Conservation (phyloP, 2,113 vertebrate genomes). For the Zosterops borbonicus region DNA sequence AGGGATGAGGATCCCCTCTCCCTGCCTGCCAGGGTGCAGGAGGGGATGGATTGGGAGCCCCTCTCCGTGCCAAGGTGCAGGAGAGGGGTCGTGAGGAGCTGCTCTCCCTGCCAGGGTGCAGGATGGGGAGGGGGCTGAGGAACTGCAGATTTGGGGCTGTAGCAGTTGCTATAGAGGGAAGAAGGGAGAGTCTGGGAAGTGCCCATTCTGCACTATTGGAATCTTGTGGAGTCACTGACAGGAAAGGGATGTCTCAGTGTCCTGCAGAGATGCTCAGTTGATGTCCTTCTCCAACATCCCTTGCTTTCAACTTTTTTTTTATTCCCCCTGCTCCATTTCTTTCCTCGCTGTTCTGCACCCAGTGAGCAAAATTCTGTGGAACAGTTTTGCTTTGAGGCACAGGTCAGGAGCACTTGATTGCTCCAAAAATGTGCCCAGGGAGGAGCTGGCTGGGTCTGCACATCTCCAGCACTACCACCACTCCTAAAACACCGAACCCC, state of each 20-base stretch:
- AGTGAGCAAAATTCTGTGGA: background rate
- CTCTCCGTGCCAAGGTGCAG: background rate
- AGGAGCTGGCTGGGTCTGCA: background rate
- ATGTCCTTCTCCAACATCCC: background rate
- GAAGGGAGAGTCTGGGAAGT: background rate
- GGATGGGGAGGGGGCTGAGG: background rate
- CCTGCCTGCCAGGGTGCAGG: background rate
- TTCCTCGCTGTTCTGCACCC: background rate
- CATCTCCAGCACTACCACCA: background rate
- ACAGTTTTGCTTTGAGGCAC: background rate
- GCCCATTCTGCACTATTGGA: background rate
- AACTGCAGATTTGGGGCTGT: background rate
- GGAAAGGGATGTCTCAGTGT: background rate
- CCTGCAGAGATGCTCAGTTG: background rate
- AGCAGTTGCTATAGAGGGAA: background rate
- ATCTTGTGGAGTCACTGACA: background rate
- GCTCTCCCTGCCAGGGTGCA: background rate
- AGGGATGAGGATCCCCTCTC: background rate
- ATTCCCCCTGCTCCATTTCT: rapidly evolving
- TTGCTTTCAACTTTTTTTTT: background rate
- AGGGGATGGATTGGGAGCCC: too few relatives aligned
- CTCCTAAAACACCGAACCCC: background rate
- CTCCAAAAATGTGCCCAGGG: background rate
- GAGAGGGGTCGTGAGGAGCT: background rate
- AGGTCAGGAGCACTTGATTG: background rate